Base-by-base conservation (phyloP, 2,113 vertebrate genomes). In the Lates calcarifer region DNA sequence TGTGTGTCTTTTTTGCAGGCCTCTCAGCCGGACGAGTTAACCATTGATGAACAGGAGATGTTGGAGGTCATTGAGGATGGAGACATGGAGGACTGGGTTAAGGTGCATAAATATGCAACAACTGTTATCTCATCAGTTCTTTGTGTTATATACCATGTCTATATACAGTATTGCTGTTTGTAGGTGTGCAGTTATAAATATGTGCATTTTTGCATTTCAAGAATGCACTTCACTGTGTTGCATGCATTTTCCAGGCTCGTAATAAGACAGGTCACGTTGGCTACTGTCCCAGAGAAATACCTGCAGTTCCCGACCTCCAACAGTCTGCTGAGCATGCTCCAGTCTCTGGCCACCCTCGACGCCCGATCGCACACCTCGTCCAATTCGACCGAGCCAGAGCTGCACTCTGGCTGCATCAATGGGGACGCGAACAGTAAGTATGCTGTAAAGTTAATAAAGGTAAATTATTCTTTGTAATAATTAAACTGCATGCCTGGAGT, bases 51-150 rank as follows among this genome's bases (percentile, higher is more conserved):
- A 0, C 96, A 98, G 55, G 98, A 99, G 91, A 96, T 99, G 82
- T 74, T 99, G 94, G 98, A 99, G 93, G 98, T 99, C 35, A 99
- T 99, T 87, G 98, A 99, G 85, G 98, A 99, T 13, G 98, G 98
- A 87, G 98, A 99, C 93, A 99, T 99, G 98, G 98, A 99, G 95
- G 98, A 99, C 92, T 99, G 98, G 98, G 98, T 99, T 75, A 99
- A 99, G 98, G 98, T 99, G 55, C 22, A 20, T 29, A 57, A 70
- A 83, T 18, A 39, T 31, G 71, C 69, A 64, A 20, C 39, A 67
- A 20, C 13, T 9, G 28, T 45, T 61, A 45, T 49, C 29, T 61
- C 2, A 22, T 31, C 9, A 31, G 14, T 31, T 51, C 37, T 60
- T 43, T 53, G 63, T 37, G 28, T 67, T 53, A 33, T 39, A 18